phyloP scores from a whole-genome alignment of 1,140 invertebrate genomes.

The Planococcus citri region DNA sequence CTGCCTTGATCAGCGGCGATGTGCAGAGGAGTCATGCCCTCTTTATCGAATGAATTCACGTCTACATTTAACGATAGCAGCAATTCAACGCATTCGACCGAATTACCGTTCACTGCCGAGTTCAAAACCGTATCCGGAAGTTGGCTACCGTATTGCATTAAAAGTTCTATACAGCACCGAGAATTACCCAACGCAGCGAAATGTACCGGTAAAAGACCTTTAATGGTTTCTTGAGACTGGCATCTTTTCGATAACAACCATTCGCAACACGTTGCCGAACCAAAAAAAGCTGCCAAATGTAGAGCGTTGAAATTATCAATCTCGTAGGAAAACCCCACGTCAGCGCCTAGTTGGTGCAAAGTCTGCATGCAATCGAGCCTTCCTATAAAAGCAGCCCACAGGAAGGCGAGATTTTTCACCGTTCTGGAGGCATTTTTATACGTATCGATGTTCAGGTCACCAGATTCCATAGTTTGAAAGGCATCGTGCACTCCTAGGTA shows the following conservation, averaged over 20 bases:
- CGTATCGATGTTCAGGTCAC: neutral
- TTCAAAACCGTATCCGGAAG: conserved; percentile 57
- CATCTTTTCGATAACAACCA: conserved; percentile 48
- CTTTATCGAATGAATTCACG: conserved; percentile 51
- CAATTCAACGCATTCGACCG: conserved; percentile 54
- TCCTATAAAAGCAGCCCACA: conserved; percentile 56
- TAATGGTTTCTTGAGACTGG: conserved; percentile 9
- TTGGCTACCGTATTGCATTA: conserved; percentile 43
- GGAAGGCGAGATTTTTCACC: conserved; percentile 39
- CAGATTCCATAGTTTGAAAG: neutral
- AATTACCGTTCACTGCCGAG: conserved; percentile 58
- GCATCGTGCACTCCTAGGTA: neutral
- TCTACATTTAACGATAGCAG: conserved; percentile 54
- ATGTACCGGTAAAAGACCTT: conserved; percentile 55
- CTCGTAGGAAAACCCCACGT: conserved; percentile 51
- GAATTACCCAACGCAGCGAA: conserved; percentile 63
- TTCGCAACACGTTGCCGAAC: conserved; percentile 43
- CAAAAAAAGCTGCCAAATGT: conserved; percentile 61
- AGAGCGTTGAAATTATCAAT: conserved; percentile 51
- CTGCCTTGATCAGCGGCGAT: conserved; percentile 60
- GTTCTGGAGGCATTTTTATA: neutral
- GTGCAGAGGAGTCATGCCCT: conserved; percentile 61
- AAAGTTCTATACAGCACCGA: conserved; percentile 52
- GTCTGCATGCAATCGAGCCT: conserved; percentile 46
- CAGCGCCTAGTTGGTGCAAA: conserved; percentile 45